Percentiles rank a stretch among this genome's conserved stretches.
Conservation (phyloP, 1,140 invertebrate genomes). For the Drosophila subobscura region DNA sequence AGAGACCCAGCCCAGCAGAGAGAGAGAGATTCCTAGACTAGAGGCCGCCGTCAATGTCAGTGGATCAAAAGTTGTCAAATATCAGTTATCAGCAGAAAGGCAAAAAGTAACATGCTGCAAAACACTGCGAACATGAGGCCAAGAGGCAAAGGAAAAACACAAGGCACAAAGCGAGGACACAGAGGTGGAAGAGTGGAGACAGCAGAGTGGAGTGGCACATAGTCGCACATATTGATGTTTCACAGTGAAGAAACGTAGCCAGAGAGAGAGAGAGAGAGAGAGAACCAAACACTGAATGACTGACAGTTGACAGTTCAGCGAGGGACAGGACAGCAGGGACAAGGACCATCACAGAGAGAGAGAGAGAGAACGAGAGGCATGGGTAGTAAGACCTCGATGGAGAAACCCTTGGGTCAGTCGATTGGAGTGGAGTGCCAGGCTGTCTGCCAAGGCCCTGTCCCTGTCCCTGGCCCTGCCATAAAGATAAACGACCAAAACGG, state of each 20-base stretch:
- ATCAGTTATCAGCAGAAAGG: constrained; percentile 77
- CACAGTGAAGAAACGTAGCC: constrained; percentile 6
- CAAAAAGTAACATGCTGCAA: constrained; percentile 63
- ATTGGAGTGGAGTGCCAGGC: constrained; percentile 49
- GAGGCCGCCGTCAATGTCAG: constrained; percentile 72
- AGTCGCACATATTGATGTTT: constrained; percentile 67
- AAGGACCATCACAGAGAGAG: constrained; percentile 9
- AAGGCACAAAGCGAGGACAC: neutral
- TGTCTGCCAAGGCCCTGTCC: constrained; percentile 54
- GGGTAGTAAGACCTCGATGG: constrained; percentile 12
- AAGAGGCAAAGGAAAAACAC: constrained; percentile 6
- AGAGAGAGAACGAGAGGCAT: constrained; percentile 1
- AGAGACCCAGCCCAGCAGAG: neutral
- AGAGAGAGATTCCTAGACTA: neutral
- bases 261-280: neutral
- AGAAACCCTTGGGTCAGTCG: constrained; percentile 9
- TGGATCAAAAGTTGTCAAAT: constrained; percentile 80
- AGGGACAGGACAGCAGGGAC: constrained; percentile 34
- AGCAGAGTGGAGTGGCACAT: constrained; percentile 31
- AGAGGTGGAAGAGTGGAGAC: neutral
- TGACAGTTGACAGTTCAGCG: constrained; percentile 79
- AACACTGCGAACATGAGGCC: constrained; percentile 31
- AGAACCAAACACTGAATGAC: constrained; percentile 59
- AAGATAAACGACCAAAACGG: constrained; percentile 62
- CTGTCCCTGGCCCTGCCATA: constrained; percentile 43